Percentiles rank a stretch among this genome's conserved stretches.
Conservation (phyloP, 1,140 invertebrate species). For the Odontomachus brunneus region DNA sequence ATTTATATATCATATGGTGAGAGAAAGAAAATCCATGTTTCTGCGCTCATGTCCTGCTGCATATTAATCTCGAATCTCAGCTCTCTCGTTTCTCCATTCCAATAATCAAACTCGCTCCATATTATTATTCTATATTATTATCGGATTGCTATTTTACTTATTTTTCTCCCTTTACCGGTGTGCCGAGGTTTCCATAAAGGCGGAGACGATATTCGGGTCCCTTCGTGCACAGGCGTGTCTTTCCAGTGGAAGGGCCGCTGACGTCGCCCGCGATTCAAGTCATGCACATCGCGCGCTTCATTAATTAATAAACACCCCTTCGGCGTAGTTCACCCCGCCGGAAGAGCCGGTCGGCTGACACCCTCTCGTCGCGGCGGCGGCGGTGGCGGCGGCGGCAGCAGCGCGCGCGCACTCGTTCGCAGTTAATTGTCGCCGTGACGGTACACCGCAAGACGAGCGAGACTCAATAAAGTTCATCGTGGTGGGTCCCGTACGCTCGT, state of each 20-base stretch:
- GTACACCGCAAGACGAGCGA: slow-evolving; percentile 45
- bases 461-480: slow-evolving; percentile 49
- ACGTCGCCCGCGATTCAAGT: slow-evolving; percentile 50
- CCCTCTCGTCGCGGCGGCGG: slow-evolving; percentile 7
- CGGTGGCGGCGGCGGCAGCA: too few species aligned
- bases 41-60: too few species aligned
- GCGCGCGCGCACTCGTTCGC: slow-evolving; percentile 48
- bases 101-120: background rate
- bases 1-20: background rate
- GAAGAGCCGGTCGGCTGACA: slow-evolving; percentile 36
- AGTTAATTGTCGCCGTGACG: slow-evolving; percentile 46
- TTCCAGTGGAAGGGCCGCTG: slow-evolving; percentile 7
- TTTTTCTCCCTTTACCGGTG: slow-evolving; percentile 18
- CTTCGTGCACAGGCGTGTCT: slow-evolving; percentile 26
- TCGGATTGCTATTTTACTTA: background rate
- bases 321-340: slow-evolving; percentile 28
- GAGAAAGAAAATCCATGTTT: background rate
- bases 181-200: slow-evolving; percentile 30
- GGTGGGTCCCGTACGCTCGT: background rate
- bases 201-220: slow-evolving; percentile 13
- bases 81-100: background rate
- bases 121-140: too few species aligned
- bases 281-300: slow-evolving; percentile 58
- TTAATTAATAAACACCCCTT: slow-evolving; percentile 53
- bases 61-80: background rate